Evolutionary conservation across 2,797 vertebrate species (phyloP), one percentile per base, ranked within the genome.

Genomic region (Crenuchus spilurus): DNA sequence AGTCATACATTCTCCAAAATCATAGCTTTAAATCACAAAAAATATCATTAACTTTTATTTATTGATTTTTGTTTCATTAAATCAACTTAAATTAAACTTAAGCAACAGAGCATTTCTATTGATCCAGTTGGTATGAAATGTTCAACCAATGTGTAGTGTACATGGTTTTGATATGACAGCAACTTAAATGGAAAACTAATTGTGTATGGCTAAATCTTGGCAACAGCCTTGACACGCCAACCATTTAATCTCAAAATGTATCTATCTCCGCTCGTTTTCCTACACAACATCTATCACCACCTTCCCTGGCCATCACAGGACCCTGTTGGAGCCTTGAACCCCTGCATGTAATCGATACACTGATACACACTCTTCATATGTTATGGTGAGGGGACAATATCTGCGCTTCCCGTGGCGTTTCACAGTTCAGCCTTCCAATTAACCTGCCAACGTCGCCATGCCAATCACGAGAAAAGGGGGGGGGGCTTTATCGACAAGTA

Each of bases 341-440:
- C 86, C 84, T 84, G 88, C 85, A 88, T 89, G 88, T 92, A 92
- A 93, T 93, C 92, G 90, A 93, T 93, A 92, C 88, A 88, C 84
- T 89, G 87, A 91, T 84, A 82, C 75, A 77, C 90, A 90, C 88
- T 84, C 83, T 83, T 83, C 78, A 82, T 83, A 90, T 91, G 91
- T 92, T 91, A 91, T 92, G 91, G 79, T 80, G 70, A 65, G 84
- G 83, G 91, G 91, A 89, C 87, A 87, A 90, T 90, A 89, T 91
- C 86, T 89, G 87, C 85, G 87, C 92, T 86, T 91, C 90, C 91
- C 89, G 84, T 88, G 90, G 91, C 83, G 90, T 93, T 93, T 91
- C 91, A 92, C 92, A 93, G 92, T 94, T 93, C 93, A 93, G 92
- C 88, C 91, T 93, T 93, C 93, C 92, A 93, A 93, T 94, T 94